A percentile compares a stretch with the other conserved stretches of the same genome.
phyloP scores from a whole-genome alignment of 2,888 invertebrate genomes.

The Athripsodes cinereus region DNA sequence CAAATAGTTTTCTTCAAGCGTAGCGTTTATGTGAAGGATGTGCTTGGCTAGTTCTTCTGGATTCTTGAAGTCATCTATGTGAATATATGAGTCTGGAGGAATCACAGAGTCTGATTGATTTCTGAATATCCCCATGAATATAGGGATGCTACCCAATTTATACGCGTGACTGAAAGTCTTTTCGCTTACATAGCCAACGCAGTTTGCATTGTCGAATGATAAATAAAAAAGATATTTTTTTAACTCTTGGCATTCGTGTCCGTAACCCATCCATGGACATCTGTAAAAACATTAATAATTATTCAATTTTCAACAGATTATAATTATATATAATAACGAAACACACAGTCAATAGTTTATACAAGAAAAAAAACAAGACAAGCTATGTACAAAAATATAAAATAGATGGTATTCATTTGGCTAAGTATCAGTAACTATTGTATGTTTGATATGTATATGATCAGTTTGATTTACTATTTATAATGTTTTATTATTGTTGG shows the following conservation, averaged over 20 bases:
- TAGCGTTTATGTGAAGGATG: conserved; percentile 43
- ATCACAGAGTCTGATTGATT: conserved; percentile 44
- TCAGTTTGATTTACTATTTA: no score
- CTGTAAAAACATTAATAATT: no score
- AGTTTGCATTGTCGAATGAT: conserved; percentile 64
- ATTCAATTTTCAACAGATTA: conserved; percentile 4
- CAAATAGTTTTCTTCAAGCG: conserved; percentile 36
- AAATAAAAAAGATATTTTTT: conserved; percentile 61
- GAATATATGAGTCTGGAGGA: conserved; percentile 58
- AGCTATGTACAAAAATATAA: no score
- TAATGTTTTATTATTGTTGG: no score
- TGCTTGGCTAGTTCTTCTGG: conserved; percentile 48
- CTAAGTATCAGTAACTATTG: no score
- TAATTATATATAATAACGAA: no score
- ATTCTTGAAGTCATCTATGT: conserved; percentile 50
- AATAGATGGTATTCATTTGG: no score
- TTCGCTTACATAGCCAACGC: conserved; percentile 64
- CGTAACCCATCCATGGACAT: conserved; percentile 57
- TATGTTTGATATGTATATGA: no score
- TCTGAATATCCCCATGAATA: conserved; percentile 56
- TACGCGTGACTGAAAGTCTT: conserved; percentile 63
- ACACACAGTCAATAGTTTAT: no score
- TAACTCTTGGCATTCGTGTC: conserved; percentile 51
- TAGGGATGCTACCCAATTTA: conserved; percentile 55
- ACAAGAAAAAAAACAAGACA: no score